Evolutionary conservation across 1,140 invertebrate genomes (phyloP).

Genomic region (Palaemon carinicauda): DNA sequence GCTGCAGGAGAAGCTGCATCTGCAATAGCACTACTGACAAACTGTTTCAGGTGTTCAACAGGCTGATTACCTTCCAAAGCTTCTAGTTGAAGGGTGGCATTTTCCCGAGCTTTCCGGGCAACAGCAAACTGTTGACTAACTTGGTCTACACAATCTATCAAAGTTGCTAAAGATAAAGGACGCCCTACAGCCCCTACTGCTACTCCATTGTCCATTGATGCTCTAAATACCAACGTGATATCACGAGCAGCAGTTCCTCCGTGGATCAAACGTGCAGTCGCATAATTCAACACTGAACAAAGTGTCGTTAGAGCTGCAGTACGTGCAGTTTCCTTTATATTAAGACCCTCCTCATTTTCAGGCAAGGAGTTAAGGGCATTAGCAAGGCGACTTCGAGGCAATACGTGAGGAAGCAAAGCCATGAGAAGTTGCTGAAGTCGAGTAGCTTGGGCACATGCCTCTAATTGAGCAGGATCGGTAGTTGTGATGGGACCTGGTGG

Average conservation of each 20-base stretch:
- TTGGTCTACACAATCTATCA: slow-evolving; percentile 45
- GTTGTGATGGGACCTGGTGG: slow-evolving; percentile 68
- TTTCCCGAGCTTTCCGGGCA: slow-evolving; percentile 30
- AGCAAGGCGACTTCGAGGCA: slow-evolving; percentile 36
- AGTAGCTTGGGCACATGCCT: slow-evolving; percentile 38
- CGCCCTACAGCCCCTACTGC: slow-evolving; percentile 30
- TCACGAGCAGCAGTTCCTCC: slow-evolving; percentile 25
- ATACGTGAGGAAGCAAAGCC: slow-evolving; percentile 31
- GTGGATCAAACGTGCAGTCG: slow-evolving; percentile 40
- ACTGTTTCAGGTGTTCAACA: slow-evolving; percentile 42
- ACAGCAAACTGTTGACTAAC: slow-evolving; percentile 35
- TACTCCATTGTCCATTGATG: slow-evolving; percentile 41
- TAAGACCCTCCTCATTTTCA: slow-evolving; percentile 46
- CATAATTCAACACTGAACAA: slow-evolving; percentile 42
- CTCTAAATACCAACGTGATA: slow-evolving; percentile 35
- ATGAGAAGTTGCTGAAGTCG: slow-evolving; percentile 32
- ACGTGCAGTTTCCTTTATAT: slow-evolving; percentile 39
- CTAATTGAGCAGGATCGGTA: slow-evolving; percentile 36
- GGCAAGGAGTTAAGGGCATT: slow-evolving; percentile 29
- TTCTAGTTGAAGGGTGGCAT: slow-evolving; percentile 28
- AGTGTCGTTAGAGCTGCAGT: slow-evolving; percentile 43
- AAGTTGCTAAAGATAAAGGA: slow-evolving; percentile 21
- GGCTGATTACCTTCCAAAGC: slow-evolving; percentile 44
- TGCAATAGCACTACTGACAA: slow-evolving; percentile 41
- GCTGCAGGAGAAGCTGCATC: slow-evolving; percentile 40